These are phyloP conservation scores for Ernsta delagoae DNA, from an alignment of 2,888 invertebrate genomes.

Conservation along the genomic window DNA sequence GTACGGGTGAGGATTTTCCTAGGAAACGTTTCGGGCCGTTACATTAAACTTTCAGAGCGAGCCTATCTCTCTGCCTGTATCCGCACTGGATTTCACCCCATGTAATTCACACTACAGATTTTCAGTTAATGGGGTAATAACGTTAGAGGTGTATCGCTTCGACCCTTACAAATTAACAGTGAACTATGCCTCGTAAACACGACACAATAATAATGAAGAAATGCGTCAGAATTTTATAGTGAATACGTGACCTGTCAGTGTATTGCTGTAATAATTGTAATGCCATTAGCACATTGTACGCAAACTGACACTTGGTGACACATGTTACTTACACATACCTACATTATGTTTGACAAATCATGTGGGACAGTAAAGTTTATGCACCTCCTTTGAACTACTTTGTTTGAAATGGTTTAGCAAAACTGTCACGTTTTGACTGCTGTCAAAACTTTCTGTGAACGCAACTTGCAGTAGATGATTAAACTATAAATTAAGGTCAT, in stretches of 20 bases:
- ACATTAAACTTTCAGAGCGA: conserved; percentile 72
- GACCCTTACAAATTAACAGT: conserved; percentile 22
- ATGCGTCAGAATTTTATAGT: conserved; percentile 17
- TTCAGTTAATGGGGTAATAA: conserved; percentile 57
- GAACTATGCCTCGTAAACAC: neutral
- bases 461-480: neutral
- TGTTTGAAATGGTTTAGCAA: neutral
- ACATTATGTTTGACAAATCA: conserved; percentile 4
- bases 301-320: conserved; percentile 15
- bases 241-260: neutral
- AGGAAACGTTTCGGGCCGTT: conserved; percentile 59
- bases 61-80: conserved; percentile 55
- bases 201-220: conserved; percentile 7
- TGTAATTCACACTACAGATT: conserved; percentile 66
- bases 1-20: conserved; percentile 59
- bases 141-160: conserved; percentile 47
- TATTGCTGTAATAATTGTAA: neutral
- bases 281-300: conserved; percentile 9
- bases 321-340: conserved; percentile 7
- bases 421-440: neutral
- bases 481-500: neutral
- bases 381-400: neutral
- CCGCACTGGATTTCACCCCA: conserved; percentile 58
- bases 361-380: neutral
- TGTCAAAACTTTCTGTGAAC: neutral